Conservation (phyloP, 2,113 vertebrate species). For the Vimba vimba region DNA sequence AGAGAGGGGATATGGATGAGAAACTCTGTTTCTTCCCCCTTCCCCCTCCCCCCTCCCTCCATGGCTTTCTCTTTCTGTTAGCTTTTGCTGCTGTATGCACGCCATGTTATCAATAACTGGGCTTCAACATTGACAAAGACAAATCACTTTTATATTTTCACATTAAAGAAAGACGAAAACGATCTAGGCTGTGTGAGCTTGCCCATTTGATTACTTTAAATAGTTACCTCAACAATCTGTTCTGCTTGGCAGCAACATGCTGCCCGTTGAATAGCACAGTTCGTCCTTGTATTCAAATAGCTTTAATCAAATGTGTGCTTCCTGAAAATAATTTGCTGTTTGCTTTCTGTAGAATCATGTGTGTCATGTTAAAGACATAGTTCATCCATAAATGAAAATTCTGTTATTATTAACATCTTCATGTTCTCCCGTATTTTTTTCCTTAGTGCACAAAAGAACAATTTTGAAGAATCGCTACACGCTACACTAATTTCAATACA, state of each 20-base stretch:
- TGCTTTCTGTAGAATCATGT: not conserved
- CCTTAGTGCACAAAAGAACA: not conserved
- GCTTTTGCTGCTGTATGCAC: not conserved
- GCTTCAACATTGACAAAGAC: slow-evolving; percentile 24
- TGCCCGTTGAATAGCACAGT: not conserved
- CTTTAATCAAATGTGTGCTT: not conserved
- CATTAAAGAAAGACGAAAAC: not conserved
- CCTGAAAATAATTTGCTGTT: not conserved
- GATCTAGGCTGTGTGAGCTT: not conserved
- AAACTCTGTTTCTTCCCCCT: slow-evolving; percentile 30
- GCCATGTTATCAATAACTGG: slow-evolving; percentile 49
- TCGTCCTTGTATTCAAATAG: not conserved
- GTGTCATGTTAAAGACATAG: not conserved
- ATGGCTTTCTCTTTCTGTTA: slow-evolving; percentile 1
- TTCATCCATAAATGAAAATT: not conserved
- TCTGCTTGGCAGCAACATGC: slow-evolving; percentile 20
- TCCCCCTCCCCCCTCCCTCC: not conserved
- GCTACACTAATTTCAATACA: not conserved
- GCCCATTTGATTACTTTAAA: slow-evolving; percentile 15
- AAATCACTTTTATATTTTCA: slow-evolving; percentile 42
- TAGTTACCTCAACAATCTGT: slow-evolving; percentile 12
- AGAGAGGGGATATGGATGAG: slow-evolving; percentile 49
- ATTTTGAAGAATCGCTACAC: not conserved
- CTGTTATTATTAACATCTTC: not conserved
- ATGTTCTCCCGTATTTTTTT: not conserved